Conservation (phyloP, 1,140 invertebrate species). For the Cyclina sinensis region DNA sequence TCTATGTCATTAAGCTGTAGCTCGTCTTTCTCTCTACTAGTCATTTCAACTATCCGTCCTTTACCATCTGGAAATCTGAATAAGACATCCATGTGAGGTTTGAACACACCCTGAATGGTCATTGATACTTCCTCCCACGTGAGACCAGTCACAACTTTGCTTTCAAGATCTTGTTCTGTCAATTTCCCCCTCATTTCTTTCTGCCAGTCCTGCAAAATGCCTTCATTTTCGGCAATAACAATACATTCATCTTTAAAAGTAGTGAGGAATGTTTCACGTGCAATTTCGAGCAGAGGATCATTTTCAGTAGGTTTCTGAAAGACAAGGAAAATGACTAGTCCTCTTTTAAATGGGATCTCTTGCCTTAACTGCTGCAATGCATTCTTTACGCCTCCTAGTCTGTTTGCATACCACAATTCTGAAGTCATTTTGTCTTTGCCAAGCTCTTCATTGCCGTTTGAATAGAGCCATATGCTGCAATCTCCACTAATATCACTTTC, state of each 20-base stretch:
- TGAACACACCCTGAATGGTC: not conserved
- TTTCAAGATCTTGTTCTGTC: not conserved
- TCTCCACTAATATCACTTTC: not conserved
- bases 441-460: conserved; percentile 20
- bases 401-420: not conserved
- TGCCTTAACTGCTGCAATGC: not conserved
- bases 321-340: not conserved
- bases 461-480: not conserved
- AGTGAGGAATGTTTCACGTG: not conserved
- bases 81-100: not conserved
- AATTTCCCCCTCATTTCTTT: not conserved
- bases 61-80: conserved; percentile 20
- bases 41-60: conserved; percentile 16
- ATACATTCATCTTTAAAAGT: not conserved
- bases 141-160: not conserved
- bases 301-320: not conserved
- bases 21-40: not conserved
- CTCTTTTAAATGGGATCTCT: not conserved
- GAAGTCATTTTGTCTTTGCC: not conserved
- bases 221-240: conserved; percentile 2
- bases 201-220: not conserved
- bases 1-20: conserved; percentile 5
- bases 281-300: not conserved
- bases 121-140: not conserved
- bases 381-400: not conserved